Base-by-base conservation (phyloP, 2,113 vertebrate genomes). In the Pluvialis apricaria region DNA sequence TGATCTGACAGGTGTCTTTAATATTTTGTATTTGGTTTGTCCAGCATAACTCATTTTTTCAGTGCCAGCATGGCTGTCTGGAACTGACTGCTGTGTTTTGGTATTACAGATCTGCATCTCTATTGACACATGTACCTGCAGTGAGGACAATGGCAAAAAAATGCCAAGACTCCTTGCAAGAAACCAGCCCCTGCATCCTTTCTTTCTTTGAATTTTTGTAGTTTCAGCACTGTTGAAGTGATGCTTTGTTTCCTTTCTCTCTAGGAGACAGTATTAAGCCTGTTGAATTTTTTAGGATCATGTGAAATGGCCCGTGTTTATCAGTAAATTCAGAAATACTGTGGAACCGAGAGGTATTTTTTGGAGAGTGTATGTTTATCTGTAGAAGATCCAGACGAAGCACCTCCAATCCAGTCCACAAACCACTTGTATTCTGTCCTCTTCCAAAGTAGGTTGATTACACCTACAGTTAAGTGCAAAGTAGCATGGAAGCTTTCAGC, bases 101-200 rank as follows among this genome's bases (percentile, higher is more conserved):
- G 13, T n/a, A 6, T 57, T 60, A 32, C 6, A 25, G 52, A 54
- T 62, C n/a, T 52, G 24, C 40, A 75, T 66, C 10, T 83, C 20
- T 76, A 1, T n/a, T 65, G 60, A 80, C 15, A 36, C 0, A 0
- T 18, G 10, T 32, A 54, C 45, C 15, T 72, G 29, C 5, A 47
- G 8, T 20, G 54, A 79, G 44, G 21, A 69, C 17, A 77, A 42
- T 34, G 55, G 44, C 57, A 91, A 44, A 76, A 76, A 90, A 8
- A 3, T 3, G 7, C 22, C 24, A 51, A 47, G 9, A 42, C 21
- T 73, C 38, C 36, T 68, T 51, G 52, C 21, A 45, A 60, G 66
- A 69, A 60, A 52, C 2, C 8, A 55, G 42, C 6, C 17, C 24
- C 18, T 75, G 51, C 40, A 85, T 52, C 24, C 13, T 61, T 60